Percentiles rank a stretch among this genome's conserved stretches.
Evolutionary conservation across 2,113 vertebrate species (phyloP).

Genomic region (Urocitellus parryii): DNA sequence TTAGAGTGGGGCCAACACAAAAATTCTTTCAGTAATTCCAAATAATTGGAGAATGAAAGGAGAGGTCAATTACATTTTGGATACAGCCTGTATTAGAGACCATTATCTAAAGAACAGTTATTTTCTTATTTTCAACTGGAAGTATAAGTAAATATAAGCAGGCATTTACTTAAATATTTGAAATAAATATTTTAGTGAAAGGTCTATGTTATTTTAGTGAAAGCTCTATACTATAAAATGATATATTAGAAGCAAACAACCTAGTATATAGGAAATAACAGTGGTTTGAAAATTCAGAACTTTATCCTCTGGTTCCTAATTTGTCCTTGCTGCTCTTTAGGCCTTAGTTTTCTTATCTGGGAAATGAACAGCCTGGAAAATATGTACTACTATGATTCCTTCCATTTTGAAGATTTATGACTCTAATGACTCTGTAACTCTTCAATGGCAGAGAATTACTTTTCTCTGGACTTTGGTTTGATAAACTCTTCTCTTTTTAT

Average conservation of each 20-base stretch:
- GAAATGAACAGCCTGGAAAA: slow-evolving; percentile 36
- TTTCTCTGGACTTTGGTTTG: slow-evolving; percentile 2
- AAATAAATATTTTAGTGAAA: background rate
- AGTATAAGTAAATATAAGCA: slow-evolving; percentile 23
- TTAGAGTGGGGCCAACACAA: background rate
- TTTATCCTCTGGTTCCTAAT: background rate
- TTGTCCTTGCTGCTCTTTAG: background rate
- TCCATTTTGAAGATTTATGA: slow-evolving; percentile 46
- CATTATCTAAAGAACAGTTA: slow-evolving; percentile 10
- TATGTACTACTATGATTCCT: background rate
- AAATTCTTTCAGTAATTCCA: slow-evolving; percentile 34
- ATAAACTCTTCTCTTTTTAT: background rate
- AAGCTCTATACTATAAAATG: background rate
- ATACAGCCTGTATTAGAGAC: background rate
- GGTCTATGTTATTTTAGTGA: background rate
- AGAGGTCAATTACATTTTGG: background rate
- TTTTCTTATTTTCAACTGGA: slow-evolving; percentile 55
- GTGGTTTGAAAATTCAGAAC: background rate
- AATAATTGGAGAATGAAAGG: slow-evolving; percentile 52
- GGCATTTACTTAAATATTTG: background rate
- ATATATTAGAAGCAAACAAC: slow-evolving; percentile 1
- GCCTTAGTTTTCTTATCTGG: background rate
- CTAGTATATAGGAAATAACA: background rate
- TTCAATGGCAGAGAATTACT: background rate
- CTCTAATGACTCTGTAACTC: background rate